Conservation (phyloP, 2,888 invertebrate genomes). For the Conops quadrifasciatus region DNA sequence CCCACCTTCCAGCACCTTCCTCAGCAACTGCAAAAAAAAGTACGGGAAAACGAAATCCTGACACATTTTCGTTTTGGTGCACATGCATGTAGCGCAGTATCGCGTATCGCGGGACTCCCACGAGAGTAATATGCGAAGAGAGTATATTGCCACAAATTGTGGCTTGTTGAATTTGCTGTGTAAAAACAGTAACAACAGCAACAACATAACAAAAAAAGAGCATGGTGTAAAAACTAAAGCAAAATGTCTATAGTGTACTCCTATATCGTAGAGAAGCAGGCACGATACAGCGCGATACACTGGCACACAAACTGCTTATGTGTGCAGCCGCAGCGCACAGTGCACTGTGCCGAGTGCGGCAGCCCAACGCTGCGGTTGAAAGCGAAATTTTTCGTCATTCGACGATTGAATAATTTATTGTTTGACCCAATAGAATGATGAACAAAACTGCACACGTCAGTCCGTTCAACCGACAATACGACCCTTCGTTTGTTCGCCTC, state of each 20-base stretch:
- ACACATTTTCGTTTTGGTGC: not conserved
- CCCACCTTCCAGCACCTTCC: no score
- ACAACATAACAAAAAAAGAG: no score
- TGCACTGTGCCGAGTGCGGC: not conserved
- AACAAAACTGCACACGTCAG: not conserved
- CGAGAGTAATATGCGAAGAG: not conserved
- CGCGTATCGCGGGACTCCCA: not conserved
- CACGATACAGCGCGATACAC: not conserved
- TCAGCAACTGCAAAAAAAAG: not conserved
- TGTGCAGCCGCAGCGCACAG: not conserved
- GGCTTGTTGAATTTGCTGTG: slow-evolving; percentile 18
- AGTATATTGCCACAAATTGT: slow-evolving; percentile 15
- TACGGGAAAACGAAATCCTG: not conserved
- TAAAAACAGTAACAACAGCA: slow-evolving; percentile 14
- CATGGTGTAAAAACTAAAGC: not conserved
- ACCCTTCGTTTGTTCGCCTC: not conserved
- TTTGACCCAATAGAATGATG: slow-evolving; percentile 19
- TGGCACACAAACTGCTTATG: not conserved
- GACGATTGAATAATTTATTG: slow-evolving; percentile 20
- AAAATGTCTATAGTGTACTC: not conserved
- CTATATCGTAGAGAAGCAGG: no score
- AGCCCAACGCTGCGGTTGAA: slow-evolving; percentile 17
- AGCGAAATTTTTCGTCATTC: slow-evolving; percentile 19
- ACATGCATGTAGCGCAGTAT: not conserved
- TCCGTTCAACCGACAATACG: not conserved